Percentiles rank a stretch among this genome's conserved stretches.
Conservation (phyloP, 2,888 invertebrate species). For the Lycia hirtaria region DNA sequence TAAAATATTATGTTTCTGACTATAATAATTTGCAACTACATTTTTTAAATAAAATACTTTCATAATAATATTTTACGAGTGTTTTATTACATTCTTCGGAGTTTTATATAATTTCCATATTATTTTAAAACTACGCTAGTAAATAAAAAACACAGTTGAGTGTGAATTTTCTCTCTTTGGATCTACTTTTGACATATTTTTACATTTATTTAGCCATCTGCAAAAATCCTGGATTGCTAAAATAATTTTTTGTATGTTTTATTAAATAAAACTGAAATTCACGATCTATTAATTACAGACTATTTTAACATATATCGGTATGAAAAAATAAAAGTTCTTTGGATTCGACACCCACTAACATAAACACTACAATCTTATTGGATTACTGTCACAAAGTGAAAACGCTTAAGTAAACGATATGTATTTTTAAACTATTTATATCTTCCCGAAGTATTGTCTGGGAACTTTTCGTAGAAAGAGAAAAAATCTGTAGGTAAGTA, state of each 20-base stretch:
- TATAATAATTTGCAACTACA: not conserved
- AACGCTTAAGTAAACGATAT: conserved; percentile 77
- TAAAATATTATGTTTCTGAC: conserved; percentile 32
- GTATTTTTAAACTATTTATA: conserved; percentile 68
- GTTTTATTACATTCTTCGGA: not conserved
- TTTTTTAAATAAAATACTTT: not conserved
- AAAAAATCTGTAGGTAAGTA: conserved; percentile 26
- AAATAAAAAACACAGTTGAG: not conserved
- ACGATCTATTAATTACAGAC: conserved; percentile 56
- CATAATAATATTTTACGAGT: not conserved
- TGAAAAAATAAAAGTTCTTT: conserved; percentile 83
- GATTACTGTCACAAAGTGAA: conserved; percentile 71
- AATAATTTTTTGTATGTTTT: not conserved
- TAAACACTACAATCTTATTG: conserved; percentile 66
- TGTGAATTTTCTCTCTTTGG: conserved; percentile 13
- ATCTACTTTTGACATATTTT: not conserved
- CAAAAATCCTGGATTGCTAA: not conserved
- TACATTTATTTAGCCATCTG: not conserved
- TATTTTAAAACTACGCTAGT: not conserved
- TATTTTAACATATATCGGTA: conserved; percentile 68
- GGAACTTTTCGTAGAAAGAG: conserved; percentile 41
- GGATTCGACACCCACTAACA: conserved; percentile 60
- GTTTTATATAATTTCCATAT: not conserved
- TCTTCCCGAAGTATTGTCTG: conserved; percentile 52
- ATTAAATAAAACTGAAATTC: conserved; percentile 4